Conservation (phyloP, 2,888 invertebrate species). For the Octodonta nipae region DNA sequence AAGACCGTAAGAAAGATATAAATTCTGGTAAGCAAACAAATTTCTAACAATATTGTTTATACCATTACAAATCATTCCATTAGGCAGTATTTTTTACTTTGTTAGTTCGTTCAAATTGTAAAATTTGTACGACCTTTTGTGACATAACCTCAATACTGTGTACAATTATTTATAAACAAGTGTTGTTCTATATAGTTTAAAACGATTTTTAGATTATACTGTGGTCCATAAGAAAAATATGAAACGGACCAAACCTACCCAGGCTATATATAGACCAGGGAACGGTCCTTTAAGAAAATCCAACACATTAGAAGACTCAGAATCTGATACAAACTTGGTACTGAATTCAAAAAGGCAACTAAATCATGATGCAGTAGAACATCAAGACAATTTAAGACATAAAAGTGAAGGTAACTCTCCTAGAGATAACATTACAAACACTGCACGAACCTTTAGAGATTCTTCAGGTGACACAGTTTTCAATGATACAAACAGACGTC, state of each 20-base stretch:
- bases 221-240: slow-evolving; percentile 24
- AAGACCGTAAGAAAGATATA: slow-evolving; percentile 18
- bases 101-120: neutral
- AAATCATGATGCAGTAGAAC: slow-evolving; percentile 11
- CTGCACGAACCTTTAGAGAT: too few species aligned
- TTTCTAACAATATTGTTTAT: too few species aligned
- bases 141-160: slow-evolving; percentile 20
- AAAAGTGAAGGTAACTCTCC: slow-evolving; percentile 24
- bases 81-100: neutral
- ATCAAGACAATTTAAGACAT: slow-evolving; percentile 17
- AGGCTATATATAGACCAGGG: slow-evolving; percentile 61
- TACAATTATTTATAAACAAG: slow-evolving; percentile 24
- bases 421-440: slow-evolving; percentile 22
- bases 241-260: slow-evolving; percentile 52
- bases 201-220: slow-evolving; percentile 13
- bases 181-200: slow-evolving; percentile 8
- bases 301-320: slow-evolving; percentile 46
- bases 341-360: slow-evolving; percentile 20
- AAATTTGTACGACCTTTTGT: slow-evolving; percentile 1
- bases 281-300: slow-evolving; percentile 62
- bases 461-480: too few species aligned
- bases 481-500: too few species aligned
- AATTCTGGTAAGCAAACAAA: slow-evolving; percentile 24
- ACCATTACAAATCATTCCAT: too few species aligned
- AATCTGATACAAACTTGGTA: slow-evolving; percentile 29